Conservation (phyloP, 2,113 vertebrate species). For the Nipponia nippon region DNA sequence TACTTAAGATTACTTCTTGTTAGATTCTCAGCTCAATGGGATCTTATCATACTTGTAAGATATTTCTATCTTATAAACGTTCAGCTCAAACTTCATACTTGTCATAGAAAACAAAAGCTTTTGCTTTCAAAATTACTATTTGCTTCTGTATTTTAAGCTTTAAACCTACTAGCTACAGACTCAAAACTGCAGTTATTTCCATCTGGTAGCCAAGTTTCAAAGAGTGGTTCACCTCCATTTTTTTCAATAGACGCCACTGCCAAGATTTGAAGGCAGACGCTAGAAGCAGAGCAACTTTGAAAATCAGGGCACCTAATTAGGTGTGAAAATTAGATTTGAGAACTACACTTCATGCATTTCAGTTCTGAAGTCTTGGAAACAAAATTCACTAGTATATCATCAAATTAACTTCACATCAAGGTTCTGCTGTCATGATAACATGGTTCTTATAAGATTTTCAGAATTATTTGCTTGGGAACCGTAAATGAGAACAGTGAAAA, state of each 20-base stretch:
- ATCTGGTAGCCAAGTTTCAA: not conserved
- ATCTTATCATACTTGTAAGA: not conserved
- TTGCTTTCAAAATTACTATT: not conserved
- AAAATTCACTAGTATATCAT: not conserved
- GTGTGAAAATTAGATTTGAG: not conserved
- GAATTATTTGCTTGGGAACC: not conserved
- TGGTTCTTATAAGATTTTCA: not conserved
- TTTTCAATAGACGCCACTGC: not conserved
- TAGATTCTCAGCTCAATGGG: not conserved
- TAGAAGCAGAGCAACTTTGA: not conserved
- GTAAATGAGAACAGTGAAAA: not conserved
- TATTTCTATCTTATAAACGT: not conserved
- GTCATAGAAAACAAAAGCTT: not conserved
- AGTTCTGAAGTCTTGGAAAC: not conserved
- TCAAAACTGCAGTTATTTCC: not conserved
- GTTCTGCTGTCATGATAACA: not conserved
- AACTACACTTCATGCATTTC: not conserved
- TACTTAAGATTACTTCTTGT: not conserved
- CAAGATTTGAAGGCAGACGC: not conserved
- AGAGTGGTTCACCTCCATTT: not conserved
- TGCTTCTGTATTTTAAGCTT: not conserved
- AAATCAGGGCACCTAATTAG: not conserved
- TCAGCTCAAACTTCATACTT: not conserved
- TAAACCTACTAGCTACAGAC: not conserved
- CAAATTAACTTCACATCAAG: not conserved